A percentile compares a stretch with the other conserved stretches of the same genome.
Evolutionary conservation across 2,888 invertebrate genomes (phyloP).

Genomic region (Perizoma affinitatum): DNA sequence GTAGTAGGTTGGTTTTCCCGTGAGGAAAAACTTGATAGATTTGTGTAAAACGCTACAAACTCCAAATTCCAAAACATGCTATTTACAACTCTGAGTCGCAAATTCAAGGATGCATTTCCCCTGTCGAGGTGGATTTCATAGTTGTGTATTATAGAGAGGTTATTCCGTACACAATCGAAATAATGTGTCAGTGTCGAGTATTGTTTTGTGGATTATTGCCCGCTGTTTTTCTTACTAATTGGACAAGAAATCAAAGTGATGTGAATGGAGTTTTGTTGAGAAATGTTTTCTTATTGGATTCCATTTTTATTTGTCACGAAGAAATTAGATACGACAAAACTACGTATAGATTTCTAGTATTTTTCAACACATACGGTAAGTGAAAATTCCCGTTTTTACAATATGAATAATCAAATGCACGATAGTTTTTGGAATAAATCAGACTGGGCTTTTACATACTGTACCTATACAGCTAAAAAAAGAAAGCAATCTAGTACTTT

Average conservation of each 20-base stretch:
- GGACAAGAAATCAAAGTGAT: slow-evolving; percentile 72
- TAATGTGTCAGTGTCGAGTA: slow-evolving; percentile 68
- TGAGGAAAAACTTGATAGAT: slow-evolving; percentile 4
- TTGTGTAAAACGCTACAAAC: slow-evolving; percentile 15
- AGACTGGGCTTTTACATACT: too few species aligned
- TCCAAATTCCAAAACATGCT: not conserved
- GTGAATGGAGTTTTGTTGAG: slow-evolving; percentile 27
- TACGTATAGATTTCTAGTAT: too few species aligned
- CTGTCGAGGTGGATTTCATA: slow-evolving; percentile 4
- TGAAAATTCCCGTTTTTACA: too few species aligned
- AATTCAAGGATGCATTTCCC: slow-evolving; percentile 1
- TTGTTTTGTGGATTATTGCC: slow-evolving; percentile 63
- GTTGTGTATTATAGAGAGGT: slow-evolving; percentile 36
- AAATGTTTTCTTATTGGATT: slow-evolving; percentile 31
- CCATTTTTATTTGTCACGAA: not conserved
- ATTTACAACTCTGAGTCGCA: not conserved
- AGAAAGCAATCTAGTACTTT: too few species aligned
- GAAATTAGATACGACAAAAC: too few species aligned
- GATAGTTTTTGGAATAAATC: too few species aligned
- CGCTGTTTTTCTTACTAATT: slow-evolving; percentile 80
- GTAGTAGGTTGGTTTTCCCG: not conserved
- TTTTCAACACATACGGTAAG: too few species aligned
- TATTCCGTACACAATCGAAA: slow-evolving; percentile 55
- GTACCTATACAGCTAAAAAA: too few species aligned
- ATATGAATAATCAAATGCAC: too few species aligned